Evolutionary conservation across 2,888 invertebrate species (phyloP).

Genomic region (Chymomyza amoena): DNA sequence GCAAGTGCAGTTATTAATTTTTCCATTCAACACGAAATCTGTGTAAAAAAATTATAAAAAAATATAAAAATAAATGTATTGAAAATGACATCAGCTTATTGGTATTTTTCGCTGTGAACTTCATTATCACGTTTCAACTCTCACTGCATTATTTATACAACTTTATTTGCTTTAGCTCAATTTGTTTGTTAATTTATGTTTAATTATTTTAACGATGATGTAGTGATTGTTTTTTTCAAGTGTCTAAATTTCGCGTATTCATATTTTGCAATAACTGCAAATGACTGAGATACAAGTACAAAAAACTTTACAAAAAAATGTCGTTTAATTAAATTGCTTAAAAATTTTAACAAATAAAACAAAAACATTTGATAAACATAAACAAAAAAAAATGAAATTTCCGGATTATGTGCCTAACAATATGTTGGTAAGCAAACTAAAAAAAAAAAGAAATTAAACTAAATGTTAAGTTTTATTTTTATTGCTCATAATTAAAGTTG

Average conservation of each 20-base stretch:
- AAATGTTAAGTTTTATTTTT: conserved; percentile 6
- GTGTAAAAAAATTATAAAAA: background rate
- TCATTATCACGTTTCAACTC: conserved; percentile 3
- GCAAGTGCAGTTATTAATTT: conserved; percentile 35
- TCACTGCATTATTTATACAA: conserved; percentile 27
- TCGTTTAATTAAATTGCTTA: conserved; percentile 34
- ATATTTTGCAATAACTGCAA: conserved; percentile 29
- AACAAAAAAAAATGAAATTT: conserved; percentile 71
- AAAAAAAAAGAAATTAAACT: conserved; percentile 11
- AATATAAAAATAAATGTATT: conserved; percentile 22
- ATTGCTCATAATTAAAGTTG: conserved; percentile 42
- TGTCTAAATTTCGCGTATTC: conserved; percentile 46
- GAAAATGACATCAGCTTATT: conserved; percentile 57
- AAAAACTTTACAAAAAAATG: conserved; percentile 9
- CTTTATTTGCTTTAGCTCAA: conserved; percentile 13
- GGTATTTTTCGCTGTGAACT: conserved; percentile 20
- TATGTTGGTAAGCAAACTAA: conserved; percentile 70
- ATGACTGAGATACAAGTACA: conserved; percentile 33
- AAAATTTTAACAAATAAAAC: conserved; percentile 1
- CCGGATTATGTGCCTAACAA: conserved; percentile 77
- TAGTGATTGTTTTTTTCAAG: conserved; percentile 28
- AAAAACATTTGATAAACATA: conserved; percentile 5
- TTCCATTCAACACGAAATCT: background rate
- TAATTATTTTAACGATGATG: background rate
- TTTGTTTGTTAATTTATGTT: conserved; percentile 8